Evolutionary conservation across 1,140 invertebrate species (phyloP), one percentile per base, ranked within the genome.

Genomic region (Myzus persicae): DNA sequence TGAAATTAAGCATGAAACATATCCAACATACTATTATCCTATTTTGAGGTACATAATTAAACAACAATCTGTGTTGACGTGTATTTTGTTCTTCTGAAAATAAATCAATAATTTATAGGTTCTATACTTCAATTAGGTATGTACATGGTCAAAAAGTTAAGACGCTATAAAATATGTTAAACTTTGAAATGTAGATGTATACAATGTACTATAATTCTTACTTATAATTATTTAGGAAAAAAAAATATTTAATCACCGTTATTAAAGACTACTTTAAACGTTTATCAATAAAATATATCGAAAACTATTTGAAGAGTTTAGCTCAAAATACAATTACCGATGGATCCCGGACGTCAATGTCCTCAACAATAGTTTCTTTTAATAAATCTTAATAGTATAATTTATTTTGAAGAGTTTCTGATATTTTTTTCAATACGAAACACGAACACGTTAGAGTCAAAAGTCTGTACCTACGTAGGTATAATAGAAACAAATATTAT

Each of bases 291-390:
- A 44, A 85, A 85, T 85, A 20, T 85, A 85, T 44, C 24, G 5
- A 85, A 85, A 85, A 84, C 40, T 26, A 14, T 87, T 46, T 46
- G 31, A 42, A 87, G 42, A 87, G 44, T 87, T 46, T 46, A 46
- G 44, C 85, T 44, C 44, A 87, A 89, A 89, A 89, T 51, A 51
- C 36, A 38, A 38, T 22, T 36, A 90, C 24, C 51, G 38, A 51
- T 48, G 44, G 85, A 67, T 20, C 18, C 22, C 26, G 40, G 38
- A 67, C 51, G 89, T 90, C 89, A 90, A 90, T 40, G 89, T 90
- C 89, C 89, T 67, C 38, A 67, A 90, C 89, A 90, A 90, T 90
- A 22, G 89, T 46, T n/a, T 90, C 89, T 24, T 36, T 36, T 88
- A 88, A 48, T 51, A 88, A 48, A 88, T 88, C 44, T 20, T 51